A percentile compares a stretch with the other conserved stretches of the same genome.
phyloP scores from a whole-genome alignment of 2,797 vertebrate species.

The Neosalanx taihuensis region DNA sequence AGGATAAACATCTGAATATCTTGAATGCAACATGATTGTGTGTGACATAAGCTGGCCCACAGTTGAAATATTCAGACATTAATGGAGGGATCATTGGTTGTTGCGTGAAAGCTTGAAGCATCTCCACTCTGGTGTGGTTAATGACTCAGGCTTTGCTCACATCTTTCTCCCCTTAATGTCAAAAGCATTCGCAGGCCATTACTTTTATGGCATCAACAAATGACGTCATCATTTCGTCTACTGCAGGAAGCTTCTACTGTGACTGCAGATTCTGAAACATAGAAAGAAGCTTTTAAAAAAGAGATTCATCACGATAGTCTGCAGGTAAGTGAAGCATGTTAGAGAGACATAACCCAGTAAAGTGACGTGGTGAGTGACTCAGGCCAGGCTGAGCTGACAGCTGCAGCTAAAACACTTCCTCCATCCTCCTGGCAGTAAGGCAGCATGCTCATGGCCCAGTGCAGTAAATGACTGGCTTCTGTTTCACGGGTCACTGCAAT shows the following conservation, averaged over 20 bases:
- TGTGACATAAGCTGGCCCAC: slow-evolving; percentile 40
- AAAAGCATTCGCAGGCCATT: background rate
- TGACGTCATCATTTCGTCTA: background rate
- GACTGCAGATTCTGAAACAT: background rate
- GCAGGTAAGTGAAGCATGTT: background rate
- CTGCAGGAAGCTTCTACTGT: background rate
- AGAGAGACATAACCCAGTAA: background rate
- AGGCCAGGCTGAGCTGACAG: background rate
- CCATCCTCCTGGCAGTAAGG: background rate
- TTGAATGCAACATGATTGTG: slow-evolving; percentile 52
- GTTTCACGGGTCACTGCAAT: too few relatives aligned
- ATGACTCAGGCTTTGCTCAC: slow-evolving; percentile 2
- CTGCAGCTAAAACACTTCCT: background rate
- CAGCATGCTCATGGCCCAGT: background rate
- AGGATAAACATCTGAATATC: slow-evolving; percentile 48
- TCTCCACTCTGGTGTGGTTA: slow-evolving; percentile 10
- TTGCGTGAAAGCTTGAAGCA: slow-evolving; percentile 26
- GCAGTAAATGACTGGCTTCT: background rate
- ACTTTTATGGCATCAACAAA: slow-evolving; percentile 1
- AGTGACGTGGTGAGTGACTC: background rate
- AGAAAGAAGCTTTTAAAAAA: background rate
- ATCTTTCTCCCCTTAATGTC: background rate
- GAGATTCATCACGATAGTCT: background rate
- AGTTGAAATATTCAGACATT: slow-evolving; percentile 37
- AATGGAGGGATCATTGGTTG: slow-evolving; percentile 40